Evolutionary conservation across 1,140 invertebrate species (phyloP).

Genomic region (Trissolcus basalis): DNA sequence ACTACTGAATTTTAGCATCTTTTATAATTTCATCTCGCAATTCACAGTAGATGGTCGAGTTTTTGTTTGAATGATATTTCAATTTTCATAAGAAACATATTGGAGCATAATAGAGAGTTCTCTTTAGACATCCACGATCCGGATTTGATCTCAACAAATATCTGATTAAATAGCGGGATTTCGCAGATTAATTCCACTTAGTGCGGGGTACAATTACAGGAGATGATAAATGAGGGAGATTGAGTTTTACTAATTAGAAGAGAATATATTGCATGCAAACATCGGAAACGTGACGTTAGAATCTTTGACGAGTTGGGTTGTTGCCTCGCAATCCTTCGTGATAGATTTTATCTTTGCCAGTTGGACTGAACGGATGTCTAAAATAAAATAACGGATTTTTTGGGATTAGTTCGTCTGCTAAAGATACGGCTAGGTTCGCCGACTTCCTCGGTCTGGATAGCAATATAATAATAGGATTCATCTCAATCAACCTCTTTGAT

Average conservation of each 20-base stretch:
- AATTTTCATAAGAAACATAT: too few species aligned
- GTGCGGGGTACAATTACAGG: conserved; percentile 6
- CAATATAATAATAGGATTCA: conserved; percentile 29
- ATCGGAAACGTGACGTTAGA: not conserved
- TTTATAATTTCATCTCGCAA: too few species aligned
- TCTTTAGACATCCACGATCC: not conserved
- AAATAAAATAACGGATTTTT: conserved; percentile 3
- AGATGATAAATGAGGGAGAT: conserved; percentile 29
- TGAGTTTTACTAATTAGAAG: conserved; percentile 11
- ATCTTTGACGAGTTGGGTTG: not conserved
- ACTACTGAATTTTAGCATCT: too few species aligned
- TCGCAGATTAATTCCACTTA: conserved; percentile 18
- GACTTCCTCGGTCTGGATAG: conserved; percentile 12
- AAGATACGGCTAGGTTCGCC: conserved; percentile 15
- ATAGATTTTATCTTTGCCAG: conserved; percentile 8
- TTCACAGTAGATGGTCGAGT: too few species aligned
- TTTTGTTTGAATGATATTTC: too few species aligned
- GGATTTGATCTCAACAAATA: conserved; percentile 21
- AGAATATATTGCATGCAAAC: not conserved
- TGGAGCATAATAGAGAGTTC: too few species aligned
- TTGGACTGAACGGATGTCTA: not conserved
- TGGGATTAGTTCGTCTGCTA: conserved; percentile 14
- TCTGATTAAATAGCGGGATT: conserved; percentile 37
- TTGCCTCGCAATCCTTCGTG: not conserved
- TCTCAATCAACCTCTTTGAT: conserved; percentile 15